phyloP scores from a whole-genome alignment of 2,888 invertebrate genomes.

The Adelphocoris suturalis region DNA sequence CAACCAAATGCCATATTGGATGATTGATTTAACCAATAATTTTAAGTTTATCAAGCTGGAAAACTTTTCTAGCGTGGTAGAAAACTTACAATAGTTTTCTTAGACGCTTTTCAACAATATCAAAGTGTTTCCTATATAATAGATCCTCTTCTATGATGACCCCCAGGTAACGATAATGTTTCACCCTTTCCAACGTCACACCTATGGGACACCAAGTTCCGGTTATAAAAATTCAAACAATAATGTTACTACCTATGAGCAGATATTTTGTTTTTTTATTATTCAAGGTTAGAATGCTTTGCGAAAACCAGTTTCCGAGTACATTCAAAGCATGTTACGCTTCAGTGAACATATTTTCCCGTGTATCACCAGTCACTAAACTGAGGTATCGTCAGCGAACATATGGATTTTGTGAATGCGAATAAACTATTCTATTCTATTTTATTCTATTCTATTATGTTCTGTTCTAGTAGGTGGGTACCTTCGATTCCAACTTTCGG shows the following conservation, averaged over 20 bases:
- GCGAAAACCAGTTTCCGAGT: neutral
- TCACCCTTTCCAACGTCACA: too few relatives aligned
- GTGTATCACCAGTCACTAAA: neutral
- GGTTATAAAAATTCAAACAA: too few relatives aligned
- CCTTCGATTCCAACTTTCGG: slow-evolving; percentile 19
- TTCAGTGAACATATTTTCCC: neutral
- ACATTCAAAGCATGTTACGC: neutral
- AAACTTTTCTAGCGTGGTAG: neutral
- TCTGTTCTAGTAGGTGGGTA: too few relatives aligned
- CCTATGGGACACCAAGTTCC: too few relatives aligned
- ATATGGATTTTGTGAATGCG: too few relatives aligned
- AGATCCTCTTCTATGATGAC: neutral
- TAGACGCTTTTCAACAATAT: neutral
- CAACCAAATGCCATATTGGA: neutral
- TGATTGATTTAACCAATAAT: neutral
- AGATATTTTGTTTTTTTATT: neutral
- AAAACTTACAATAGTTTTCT: neutral
- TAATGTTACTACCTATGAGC: neutral
- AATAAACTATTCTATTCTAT: too few relatives aligned
- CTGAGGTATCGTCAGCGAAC: too few relatives aligned
- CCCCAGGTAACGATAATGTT: neutral
- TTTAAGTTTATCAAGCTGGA: neutral
- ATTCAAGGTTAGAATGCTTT: neutral
- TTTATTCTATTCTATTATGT: too few relatives aligned
- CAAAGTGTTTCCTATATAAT: neutral